A percentile compares a stretch with the other conserved stretches of the same genome.
Evolutionary conservation across 2,113 vertebrate genomes (phyloP).

Genomic region (Lycocorax pyrrhopterus): DNA sequence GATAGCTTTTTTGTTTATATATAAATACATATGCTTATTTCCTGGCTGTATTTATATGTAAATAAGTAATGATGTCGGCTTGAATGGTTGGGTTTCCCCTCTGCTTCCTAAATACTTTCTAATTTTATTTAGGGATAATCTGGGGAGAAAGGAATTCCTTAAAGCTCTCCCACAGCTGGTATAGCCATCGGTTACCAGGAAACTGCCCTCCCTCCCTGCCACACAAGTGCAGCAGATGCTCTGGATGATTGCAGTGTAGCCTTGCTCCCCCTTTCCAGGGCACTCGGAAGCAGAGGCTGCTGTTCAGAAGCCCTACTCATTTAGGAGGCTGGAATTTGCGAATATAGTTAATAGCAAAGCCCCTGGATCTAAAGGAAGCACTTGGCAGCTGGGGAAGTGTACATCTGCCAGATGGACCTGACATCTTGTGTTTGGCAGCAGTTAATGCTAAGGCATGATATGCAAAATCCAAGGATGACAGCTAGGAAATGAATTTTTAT

Average conservation of each 20-base stretch:
- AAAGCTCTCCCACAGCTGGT: neutral
- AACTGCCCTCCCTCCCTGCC: neutral
- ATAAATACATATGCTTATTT: constrained; percentile 67
- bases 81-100: constrained; percentile 22
- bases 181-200: neutral
- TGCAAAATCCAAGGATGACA: neutral
- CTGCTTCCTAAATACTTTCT: constrained; percentile 12
- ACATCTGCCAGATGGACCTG: constrained; percentile 35
- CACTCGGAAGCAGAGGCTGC: neutral
- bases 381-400: neutral
- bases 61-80: constrained; percentile 46
- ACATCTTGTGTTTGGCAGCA: constrained; percentile 23
- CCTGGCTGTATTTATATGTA: constrained; percentile 58
- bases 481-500: neutral
- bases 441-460: neutral
- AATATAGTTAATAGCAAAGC: neutral
- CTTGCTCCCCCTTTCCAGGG: neutral
- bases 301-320: neutral
- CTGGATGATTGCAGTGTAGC: neutral
- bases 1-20: constrained; percentile 47
- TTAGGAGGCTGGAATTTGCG: constrained; percentile 30
- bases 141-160: neutral
- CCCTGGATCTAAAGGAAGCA: constrained; percentile 10
- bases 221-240: neutral
- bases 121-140: neutral